Evolutionary conservation across 2,113 vertebrate species (phyloP).

Genomic region (Tinamus guttatus): DNA sequence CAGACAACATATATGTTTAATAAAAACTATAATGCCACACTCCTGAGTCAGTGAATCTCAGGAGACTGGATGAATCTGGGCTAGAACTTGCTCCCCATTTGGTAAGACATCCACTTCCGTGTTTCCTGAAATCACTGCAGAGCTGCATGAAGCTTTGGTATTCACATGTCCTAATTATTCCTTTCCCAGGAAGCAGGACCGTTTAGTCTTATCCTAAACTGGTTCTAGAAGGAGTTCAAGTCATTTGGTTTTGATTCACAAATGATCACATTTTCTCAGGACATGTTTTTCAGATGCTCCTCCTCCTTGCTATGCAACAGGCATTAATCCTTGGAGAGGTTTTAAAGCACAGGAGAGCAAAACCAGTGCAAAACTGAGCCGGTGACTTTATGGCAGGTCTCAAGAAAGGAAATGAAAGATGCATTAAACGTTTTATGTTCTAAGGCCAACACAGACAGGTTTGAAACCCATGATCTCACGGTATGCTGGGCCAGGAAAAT

Average conservation of each 20-base stretch:
- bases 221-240: neutral
- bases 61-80: neutral
- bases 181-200: neutral
- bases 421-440: slow-evolving; percentile 4
- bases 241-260: neutral
- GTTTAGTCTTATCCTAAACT: neutral
- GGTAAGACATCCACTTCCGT: neutral
- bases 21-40: neutral
- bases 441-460: neutral
- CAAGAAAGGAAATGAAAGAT: neutral
- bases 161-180: neutral
- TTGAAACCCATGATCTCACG: slow-evolving; percentile 47
- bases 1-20: neutral
- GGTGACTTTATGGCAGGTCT: neutral
- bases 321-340: neutral
- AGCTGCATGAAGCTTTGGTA: neutral
- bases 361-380: neutral
- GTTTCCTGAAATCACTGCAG: neutral
- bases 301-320: neutral
- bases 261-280: neutral
- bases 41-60: neutral
- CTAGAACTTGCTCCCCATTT: neutral
- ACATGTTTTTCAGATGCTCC: neutral
- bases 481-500: slow-evolving; percentile 38
- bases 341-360: neutral